Evolutionary conservation across 2,797 vertebrate genomes (phyloP), one percentile per base, ranked within the genome.

Genomic region (Urocyon cinereoargenteus): DNA sequence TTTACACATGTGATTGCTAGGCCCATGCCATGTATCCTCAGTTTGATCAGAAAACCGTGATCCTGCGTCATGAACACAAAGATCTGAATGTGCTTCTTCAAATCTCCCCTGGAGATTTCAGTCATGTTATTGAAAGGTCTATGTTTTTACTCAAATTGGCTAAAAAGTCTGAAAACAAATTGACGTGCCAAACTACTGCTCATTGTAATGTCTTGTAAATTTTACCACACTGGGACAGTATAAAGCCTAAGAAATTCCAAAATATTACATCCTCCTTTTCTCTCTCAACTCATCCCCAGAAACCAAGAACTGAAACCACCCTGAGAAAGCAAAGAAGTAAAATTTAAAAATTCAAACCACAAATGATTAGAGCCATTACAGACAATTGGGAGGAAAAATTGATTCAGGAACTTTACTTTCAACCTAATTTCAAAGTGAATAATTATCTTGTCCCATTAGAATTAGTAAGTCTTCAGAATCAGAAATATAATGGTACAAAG

Each of bases 381-480:
- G 53, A 55, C 49, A 79, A n/a, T 1, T 53, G 15, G 4, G 59
- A 40, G 9, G 15, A 21, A 57, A 24, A 28, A 55, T 14, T 78
- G 28, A 90, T 73, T 66, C 55, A 24, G n/a, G 45, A 96, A 96
- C 51, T 86, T 92, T n/a, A 59, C 96, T 68, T 91, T 97, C 51
- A 92, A 81, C 24, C 85, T 95, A 72, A 24, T 83, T 87, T 92
- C 84, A 79, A 72, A 57, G 12, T 78, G 61, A 64, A 19, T 51
- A 86, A 57, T 72, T 86, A 89, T 62, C 82, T 22, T 78, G 19
- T 83, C 26, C 84, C 91, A 59, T 1, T 61, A 89, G 34, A 91
- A 92, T 73, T n/a, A 64, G 6, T 45, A 88, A 94, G 19, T 77
- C 40, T 85, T 94, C 66, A 84, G 45, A 70, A 77, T 78, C 22